Percentiles rank a stretch among this genome's conserved stretches.
phyloP scores from a whole-genome alignment of 1,140 invertebrate species.

The Drosophila orena region DNA sequence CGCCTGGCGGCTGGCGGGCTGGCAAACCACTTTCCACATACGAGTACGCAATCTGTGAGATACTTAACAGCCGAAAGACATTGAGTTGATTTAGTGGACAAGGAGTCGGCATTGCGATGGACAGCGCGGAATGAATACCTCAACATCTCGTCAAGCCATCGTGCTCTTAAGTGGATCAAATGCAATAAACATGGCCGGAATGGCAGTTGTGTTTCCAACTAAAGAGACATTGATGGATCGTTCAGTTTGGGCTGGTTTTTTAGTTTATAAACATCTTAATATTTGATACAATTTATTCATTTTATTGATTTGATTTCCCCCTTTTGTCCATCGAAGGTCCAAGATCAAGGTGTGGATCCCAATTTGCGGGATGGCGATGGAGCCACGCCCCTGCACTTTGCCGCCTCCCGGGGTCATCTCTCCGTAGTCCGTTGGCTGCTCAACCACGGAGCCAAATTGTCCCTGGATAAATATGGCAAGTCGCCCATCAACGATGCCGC shows the following conservation, averaged over 20 bases:
- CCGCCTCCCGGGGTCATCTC: conserved; percentile 92
- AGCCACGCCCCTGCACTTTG: conserved; percentile 91
- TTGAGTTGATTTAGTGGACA: conserved; percentile 2
- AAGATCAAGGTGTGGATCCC: conserved; percentile 92
- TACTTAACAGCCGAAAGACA: conserved; percentile 13
- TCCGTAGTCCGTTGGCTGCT: conserved; percentile 93
- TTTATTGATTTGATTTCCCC: background rate
- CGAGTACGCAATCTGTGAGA: conserved; percentile 9
- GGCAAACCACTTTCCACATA: conserved; percentile 63
- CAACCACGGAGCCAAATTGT: conserved; percentile 90
- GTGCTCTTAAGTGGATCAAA: conserved; percentile 9
- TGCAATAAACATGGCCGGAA: background rate
- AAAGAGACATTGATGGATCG: conserved; percentile 6
- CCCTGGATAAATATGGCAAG: conserved; percentile 93
- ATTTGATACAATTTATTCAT: background rate
- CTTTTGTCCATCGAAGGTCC: conserved; percentile 86
- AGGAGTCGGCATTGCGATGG: background rate
- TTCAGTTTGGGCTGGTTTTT: background rate
- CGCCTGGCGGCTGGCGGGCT: background rate
- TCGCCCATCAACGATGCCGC: conserved; percentile 95
- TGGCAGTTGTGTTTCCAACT: background rate
- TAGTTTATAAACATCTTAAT: no score
- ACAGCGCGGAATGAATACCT: conserved; percentile 14
- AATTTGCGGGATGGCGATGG: conserved; percentile 94
- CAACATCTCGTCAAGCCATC: conserved; percentile 12